phyloP scores from a whole-genome alignment of 2,888 invertebrate genomes.

The Cheilosia soror region DNA sequence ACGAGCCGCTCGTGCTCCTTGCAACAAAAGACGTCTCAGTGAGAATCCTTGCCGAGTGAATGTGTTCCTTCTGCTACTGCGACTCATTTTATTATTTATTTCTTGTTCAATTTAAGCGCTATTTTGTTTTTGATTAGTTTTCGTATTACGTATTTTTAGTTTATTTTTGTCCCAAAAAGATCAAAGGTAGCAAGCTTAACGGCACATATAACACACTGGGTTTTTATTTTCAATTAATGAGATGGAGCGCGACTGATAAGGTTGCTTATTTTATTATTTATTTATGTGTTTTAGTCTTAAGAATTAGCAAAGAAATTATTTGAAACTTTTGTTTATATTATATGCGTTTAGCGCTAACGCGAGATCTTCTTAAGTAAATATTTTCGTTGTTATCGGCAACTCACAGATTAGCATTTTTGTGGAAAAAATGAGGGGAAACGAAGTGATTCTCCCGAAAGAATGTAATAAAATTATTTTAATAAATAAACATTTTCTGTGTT shows the following conservation, averaged over 20 bases:
- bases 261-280: conserved; percentile 15
- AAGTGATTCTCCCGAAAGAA: conserved; percentile 15
- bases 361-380: conserved; percentile 62
- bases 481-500: conserved; percentile 18
- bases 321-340: conserved; percentile 19
- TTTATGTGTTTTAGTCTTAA: conserved; percentile 26
- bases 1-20: conserved; percentile 76
- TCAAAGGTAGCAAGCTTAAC: conserved; percentile 26
- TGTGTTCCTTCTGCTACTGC: conserved; percentile 74
- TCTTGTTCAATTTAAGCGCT: conserved; percentile 2
- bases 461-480: conserved; percentile 24
- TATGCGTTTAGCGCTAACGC: conserved; percentile 46
- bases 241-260: conserved; percentile 27
- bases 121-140: conserved; percentile 10
- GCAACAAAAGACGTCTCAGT: conserved; percentile 76
- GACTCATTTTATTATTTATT: conserved; percentile 66
- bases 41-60: conserved; percentile 76
- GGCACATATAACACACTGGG: conserved; percentile 16
- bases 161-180: conserved; percentile 41
- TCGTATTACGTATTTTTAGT: conserved; percentile 33
- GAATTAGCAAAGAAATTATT: conserved; percentile 29
- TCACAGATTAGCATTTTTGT: conserved; percentile 61
- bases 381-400: conserved; percentile 66
- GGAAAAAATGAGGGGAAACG: not conserved
- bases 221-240: not conserved